Percentiles rank a stretch among this genome's conserved stretches.
phyloP scores from a whole-genome alignment of 2,888 invertebrate genomes.

The Neuroscelio doddi region DNA sequence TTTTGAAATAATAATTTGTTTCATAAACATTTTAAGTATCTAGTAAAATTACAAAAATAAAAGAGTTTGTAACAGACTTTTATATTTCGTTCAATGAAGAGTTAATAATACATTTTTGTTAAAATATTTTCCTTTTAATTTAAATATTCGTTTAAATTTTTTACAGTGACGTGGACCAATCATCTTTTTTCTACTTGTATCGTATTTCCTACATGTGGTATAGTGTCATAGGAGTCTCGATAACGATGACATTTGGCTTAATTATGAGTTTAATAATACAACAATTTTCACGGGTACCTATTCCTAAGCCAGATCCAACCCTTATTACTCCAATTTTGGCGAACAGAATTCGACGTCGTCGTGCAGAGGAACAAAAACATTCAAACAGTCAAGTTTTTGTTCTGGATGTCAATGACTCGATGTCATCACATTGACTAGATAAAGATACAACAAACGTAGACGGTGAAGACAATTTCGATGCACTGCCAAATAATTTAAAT shows the following conservation, averaged over 20 bases:
- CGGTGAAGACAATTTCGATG: slow-evolving; percentile 37
- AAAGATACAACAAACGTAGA: slow-evolving; percentile 16
- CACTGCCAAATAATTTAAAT: slow-evolving; percentile 30
- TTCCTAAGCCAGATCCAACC: slow-evolving; percentile 73
- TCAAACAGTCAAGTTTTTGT: slow-evolving; percentile 60
- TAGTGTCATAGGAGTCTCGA: slow-evolving; percentile 74
- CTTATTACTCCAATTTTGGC: slow-evolving; percentile 76
- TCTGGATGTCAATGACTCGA: slow-evolving; percentile 46
- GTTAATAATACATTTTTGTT: too few species aligned
- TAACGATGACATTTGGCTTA: slow-evolving; percentile 74
- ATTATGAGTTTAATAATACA: slow-evolving; percentile 72
- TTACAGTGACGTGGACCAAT: slow-evolving; percentile 38
- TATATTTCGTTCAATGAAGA: too few species aligned
- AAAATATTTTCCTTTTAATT: too few species aligned
- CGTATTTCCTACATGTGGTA: slow-evolving; percentile 84
- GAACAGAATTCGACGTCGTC: slow-evolving; percentile 67
- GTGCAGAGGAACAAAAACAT: slow-evolving; percentile 48
- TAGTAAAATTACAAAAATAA: too few species aligned
- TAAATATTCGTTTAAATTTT: background rate
- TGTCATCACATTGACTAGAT: slow-evolving; percentile 18
- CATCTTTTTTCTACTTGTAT: slow-evolving; percentile 78
- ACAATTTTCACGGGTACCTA: slow-evolving; percentile 61
- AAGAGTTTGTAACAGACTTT: too few species aligned
- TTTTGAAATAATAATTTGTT: too few species aligned
- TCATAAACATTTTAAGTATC: too few species aligned